Evolutionary conservation across 2,888 invertebrate genomes (phyloP), one percentile per base, ranked within the genome.

Genomic region (Dynastes tityus): DNA sequence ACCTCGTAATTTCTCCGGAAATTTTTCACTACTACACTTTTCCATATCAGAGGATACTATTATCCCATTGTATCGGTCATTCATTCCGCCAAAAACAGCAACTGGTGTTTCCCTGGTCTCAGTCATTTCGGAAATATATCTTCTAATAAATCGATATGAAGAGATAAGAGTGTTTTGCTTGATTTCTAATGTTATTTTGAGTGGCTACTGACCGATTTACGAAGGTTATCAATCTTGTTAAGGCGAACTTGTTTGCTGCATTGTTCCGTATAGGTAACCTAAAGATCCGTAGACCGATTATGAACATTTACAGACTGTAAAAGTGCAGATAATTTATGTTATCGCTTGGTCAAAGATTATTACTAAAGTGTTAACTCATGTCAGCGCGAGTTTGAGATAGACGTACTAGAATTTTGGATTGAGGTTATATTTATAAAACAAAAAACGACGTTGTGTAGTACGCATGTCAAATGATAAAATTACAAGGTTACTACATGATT

Each of bases 41-140:
- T 94, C 93, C 71, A 88, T 84, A 65, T 86, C 87, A 0, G 95
- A 94, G 85, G 93, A 91, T 0, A 96, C 91, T n/a, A 93, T 94
- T 5, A 96, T 88, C 1, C 95, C 96, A 85, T 92, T 92, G 83
- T 93, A 95, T 82, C 93, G 91, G 87, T 96, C 96, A 32, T 85
- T 75, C 9, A 84, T 83, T 0, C 93, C 91, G 53, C 88, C 85
- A 85, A 93, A 93, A 9, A 89, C 32, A 27, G 29, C 40, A 9
- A 58, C n/a, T 49, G 64, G 13, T 8, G 27, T 71, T 37, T 76
- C 51, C 29, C 29, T 49, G 68, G n/a, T 77, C 16, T 67, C 79
- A 1, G 70, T 70, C 79, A 79, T 79, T 61, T 76, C 53, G 53
- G 65, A 49, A 40, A 70, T 68, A 37, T 79, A 68, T 51, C 63